Percentiles rank a stretch among this genome's conserved stretches.
Evolutionary conservation across 2,888 invertebrate genomes (phyloP).

Genomic region (Hipparchia sbordonii): DNA sequence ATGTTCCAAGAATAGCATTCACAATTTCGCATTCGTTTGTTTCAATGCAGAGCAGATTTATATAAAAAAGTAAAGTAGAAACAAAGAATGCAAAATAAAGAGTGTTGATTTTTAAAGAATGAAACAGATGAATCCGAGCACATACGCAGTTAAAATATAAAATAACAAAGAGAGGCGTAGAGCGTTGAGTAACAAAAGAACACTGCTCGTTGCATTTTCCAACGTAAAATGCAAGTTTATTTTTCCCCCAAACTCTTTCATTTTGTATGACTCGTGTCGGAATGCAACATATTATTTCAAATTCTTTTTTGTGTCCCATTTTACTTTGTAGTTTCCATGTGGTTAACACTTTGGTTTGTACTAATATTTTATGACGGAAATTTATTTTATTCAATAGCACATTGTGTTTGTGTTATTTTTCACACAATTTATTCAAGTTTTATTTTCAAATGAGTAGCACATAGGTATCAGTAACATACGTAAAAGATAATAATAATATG

Average conservation of each 20-base stretch:
- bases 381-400: constrained; percentile 8
- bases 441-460: not conserved
- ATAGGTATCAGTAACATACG: not conserved
- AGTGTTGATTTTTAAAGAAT: constrained; percentile 48
- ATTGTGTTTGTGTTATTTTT: not conserved
- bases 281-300: constrained; percentile 52
- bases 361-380: constrained; percentile 12
- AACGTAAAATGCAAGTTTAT: constrained; percentile 50
- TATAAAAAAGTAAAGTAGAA: constrained; percentile 35
- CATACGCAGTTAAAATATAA: constrained; percentile 49
- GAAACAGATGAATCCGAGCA: constrained; percentile 47
- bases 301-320: constrained; percentile 49
- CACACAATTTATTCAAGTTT: constrained; percentile 3
- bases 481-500: not conserved
- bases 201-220: constrained; percentile 49
- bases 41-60: constrained; percentile 24
- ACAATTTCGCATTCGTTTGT: constrained; percentile 12
- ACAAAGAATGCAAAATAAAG: constrained; percentile 41
- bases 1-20: constrained; percentile 12
- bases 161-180: constrained; percentile 47
- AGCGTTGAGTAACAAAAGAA: constrained; percentile 48
- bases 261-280: constrained; percentile 52
- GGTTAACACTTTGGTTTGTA: constrained; percentile 40
- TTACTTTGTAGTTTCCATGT: constrained; percentile 49
- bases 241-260: constrained; percentile 49